phyloP scores from a whole-genome alignment of 1,140 invertebrate species.

The Drosophila kikkawai region DNA sequence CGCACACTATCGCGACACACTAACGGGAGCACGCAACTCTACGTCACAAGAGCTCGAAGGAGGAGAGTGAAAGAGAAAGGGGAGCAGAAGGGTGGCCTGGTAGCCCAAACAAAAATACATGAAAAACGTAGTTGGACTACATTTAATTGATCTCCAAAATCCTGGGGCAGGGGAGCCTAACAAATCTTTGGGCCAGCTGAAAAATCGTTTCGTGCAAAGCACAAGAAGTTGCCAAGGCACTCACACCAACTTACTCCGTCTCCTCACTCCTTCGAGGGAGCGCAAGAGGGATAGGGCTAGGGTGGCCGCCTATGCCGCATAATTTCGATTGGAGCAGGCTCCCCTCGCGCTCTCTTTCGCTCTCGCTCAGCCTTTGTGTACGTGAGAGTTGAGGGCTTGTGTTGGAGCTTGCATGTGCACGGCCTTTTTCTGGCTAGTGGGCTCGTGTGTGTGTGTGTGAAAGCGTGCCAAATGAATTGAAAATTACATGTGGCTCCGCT shows the following conservation, averaged over 20 bases:
- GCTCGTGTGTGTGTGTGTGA: constrained; percentile 44
- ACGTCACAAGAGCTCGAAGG: constrained; percentile 57
- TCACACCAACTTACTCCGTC: constrained; percentile 16
- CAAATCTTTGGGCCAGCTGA: constrained; percentile 57
- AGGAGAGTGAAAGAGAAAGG: not conserved
- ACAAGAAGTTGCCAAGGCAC: constrained; percentile 62
- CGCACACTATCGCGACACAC: constrained; percentile 2
- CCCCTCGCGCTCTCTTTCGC: constrained; percentile 6
- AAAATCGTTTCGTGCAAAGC: constrained; percentile 82
- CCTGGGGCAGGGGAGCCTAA: not conserved
- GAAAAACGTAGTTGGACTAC: constrained; percentile 31
- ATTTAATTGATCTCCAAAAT: constrained; percentile 44
- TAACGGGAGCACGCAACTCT: constrained; percentile 58
- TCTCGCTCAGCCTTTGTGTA: constrained; percentile 11
- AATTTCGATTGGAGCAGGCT: constrained; percentile 52
- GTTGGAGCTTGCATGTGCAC: constrained; percentile 54
- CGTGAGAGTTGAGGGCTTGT: constrained; percentile 18
- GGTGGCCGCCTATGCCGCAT: constrained; percentile 60
- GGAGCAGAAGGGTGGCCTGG: constrained; percentile 10
- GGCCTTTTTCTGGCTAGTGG: constrained; percentile 16
- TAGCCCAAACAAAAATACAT: constrained; percentile 34
- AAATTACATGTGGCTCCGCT: constrained; percentile 78
- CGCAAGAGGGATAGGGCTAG: constrained; percentile 14
- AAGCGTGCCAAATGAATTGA: constrained; percentile 81
- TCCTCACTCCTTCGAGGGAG: constrained; percentile 14